Conservation (phyloP, 2,113 vertebrate genomes). For the Marmota flaviventris region DNA sequence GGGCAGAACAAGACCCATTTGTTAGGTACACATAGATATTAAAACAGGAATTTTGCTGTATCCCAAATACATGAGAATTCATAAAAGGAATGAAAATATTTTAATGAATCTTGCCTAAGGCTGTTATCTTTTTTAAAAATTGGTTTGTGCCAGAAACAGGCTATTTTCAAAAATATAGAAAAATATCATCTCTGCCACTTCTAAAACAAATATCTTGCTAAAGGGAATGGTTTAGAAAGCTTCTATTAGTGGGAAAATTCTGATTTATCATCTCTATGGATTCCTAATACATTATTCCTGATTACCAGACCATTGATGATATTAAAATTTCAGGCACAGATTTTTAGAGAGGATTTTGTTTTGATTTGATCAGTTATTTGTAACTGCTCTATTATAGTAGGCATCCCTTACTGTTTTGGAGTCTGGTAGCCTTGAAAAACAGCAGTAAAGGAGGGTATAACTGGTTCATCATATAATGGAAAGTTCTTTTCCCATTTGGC, state of each 20-base stretch:
- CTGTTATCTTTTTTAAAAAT: slow-evolving; percentile 76
- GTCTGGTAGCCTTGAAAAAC: slow-evolving; percentile 31
- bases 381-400: not conserved
- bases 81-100: slow-evolving; percentile 22
- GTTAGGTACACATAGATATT: not conserved
- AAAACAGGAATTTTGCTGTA: not conserved
- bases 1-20: not conserved
- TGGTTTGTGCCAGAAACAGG: slow-evolving; percentile 36
- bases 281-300: slow-evolving; percentile 68
- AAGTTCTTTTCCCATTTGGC: slow-evolving; percentile 63
- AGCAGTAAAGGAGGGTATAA: slow-evolving; percentile 2
- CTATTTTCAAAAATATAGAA: slow-evolving; percentile 73
- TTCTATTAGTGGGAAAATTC: slow-evolving; percentile 51
- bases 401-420: slow-evolving; percentile 8
- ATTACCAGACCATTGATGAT: slow-evolving; percentile 63
- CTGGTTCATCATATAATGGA: slow-evolving; percentile 59
- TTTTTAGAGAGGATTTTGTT: slow-evolving; percentile 67
- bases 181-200: slow-evolving; percentile 70
- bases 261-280: slow-evolving; percentile 74
- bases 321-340: slow-evolving; percentile 42
- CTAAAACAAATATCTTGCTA: slow-evolving; percentile 80
- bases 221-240: slow-evolving; percentile 79
- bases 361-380: slow-evolving; percentile 41
- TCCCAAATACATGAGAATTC: not conserved
- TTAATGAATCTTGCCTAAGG: not conserved